Evolutionary conservation across 2,888 invertebrate genomes (phyloP).

Genomic region (Plebejus melissa): DNA sequence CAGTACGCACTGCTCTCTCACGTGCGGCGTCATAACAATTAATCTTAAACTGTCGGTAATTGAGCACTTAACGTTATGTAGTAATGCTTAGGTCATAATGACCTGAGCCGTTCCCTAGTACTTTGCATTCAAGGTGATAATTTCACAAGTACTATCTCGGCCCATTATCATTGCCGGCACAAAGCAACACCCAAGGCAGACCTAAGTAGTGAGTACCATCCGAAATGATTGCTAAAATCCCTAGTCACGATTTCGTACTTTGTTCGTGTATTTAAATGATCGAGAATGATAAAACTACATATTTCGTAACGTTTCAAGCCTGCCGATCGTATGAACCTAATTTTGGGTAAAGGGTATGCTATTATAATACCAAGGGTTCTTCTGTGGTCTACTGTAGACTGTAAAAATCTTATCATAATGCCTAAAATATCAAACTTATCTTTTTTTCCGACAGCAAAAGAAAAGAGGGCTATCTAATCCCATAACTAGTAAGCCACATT

Average conservation of each 20-base stretch:
- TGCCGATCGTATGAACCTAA: not conserved
- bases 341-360: not conserved
- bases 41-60: slow-evolving; percentile 1
- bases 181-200: slow-evolving; percentile 45
- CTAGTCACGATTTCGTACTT: slow-evolving; percentile 72
- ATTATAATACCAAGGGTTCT: too few species aligned
- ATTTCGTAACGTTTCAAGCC: slow-evolving; percentile 2
- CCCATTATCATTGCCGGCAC: slow-evolving; percentile 38
- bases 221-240: slow-evolving; percentile 62
- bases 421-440: not conserved
- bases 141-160: slow-evolving; percentile 35
- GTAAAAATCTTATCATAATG: not conserved
- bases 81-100: slow-evolving; percentile 28
- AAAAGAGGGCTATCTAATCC: not conserved
- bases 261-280: slow-evolving; percentile 36
- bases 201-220: slow-evolving; percentile 51
- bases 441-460: too few species aligned
- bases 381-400: not conserved
- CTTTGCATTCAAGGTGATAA: slow-evolving; percentile 31
- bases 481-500: not conserved
- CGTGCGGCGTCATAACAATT: slow-evolving; percentile 1
- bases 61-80: slow-evolving; percentile 26
- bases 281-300: slow-evolving; percentile 14
- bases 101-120: slow-evolving; percentile 31
- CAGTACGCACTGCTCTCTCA: not conserved